Evolutionary conservation across 2,113 vertebrate species (phyloP).

Genomic region (Mus pahari): DNA sequence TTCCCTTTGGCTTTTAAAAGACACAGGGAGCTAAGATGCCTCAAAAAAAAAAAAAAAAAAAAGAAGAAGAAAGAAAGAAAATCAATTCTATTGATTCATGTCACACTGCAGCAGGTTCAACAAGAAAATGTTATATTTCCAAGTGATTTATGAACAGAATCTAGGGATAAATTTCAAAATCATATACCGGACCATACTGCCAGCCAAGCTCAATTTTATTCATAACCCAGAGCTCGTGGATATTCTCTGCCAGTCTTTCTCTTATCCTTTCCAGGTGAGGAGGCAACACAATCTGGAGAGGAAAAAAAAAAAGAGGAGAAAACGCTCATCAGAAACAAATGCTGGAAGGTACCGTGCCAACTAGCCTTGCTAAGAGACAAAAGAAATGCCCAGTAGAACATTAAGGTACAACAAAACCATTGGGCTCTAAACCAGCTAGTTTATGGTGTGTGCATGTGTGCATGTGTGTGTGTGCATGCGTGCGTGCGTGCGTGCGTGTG

Average conservation of each 20-base stretch:
- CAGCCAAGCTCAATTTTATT: conserved; percentile 98
- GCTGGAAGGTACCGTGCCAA: rapidly evolving
- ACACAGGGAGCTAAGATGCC: background rate
- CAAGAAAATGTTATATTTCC: background rate
- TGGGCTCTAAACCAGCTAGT: too few relatives aligned
- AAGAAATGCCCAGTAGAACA: background rate
- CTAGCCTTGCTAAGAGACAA: background rate
- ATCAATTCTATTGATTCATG: background rate
- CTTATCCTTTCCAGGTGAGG: conserved; percentile 95
- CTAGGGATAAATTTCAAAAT: conserved; percentile 70
- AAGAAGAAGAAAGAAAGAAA: background rate
- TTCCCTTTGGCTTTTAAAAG: background rate
- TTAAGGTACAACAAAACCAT: background rate
- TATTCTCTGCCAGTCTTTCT: conserved; percentile 97
- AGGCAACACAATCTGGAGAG: conserved; percentile 92
- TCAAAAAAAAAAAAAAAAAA: background rate
- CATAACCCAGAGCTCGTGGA: conserved; percentile 99
- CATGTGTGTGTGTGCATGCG: background rate
- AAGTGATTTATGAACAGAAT: conserved; percentile 47
- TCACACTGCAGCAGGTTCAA: background rate
- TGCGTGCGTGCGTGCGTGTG: background rate
- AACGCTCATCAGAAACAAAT: conserved; percentile 24
- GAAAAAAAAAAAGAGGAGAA: background rate
- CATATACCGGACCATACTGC: conserved; percentile 94
- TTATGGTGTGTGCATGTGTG: background rate